Conservation (phyloP, 2,797 vertebrate species). For the Vultur gryphus region DNA sequence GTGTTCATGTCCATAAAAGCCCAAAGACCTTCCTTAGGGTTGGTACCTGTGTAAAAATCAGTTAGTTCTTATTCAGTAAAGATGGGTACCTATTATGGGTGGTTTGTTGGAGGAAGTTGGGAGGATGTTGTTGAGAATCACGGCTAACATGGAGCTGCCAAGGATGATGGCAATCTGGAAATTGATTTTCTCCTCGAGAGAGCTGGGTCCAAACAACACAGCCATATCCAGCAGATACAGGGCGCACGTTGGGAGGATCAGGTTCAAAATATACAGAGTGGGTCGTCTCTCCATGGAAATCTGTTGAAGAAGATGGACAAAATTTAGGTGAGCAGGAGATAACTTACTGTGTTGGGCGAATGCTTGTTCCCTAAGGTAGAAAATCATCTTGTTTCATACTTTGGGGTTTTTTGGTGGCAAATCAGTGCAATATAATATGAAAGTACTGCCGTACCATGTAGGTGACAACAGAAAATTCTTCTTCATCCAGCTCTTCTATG, state of each 20-base stretch:
- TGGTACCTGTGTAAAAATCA: not conserved
- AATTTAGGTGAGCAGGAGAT: not conserved
- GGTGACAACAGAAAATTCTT: not conserved
- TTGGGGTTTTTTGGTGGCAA: not conserved
- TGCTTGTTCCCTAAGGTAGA: not conserved
- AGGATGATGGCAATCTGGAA: constrained; percentile 85
- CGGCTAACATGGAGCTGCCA: constrained; percentile 79
- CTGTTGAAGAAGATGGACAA: constrained; percentile 42
- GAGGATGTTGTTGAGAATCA: constrained; percentile 84
- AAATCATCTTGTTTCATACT: not conserved
- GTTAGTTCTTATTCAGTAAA: not conserved
- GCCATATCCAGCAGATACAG: constrained; percentile 81
- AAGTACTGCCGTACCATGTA: not conserved
- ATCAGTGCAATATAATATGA: not conserved
- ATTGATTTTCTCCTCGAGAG: constrained; percentile 77
- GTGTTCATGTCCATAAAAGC: not conserved
- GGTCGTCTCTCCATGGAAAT: constrained; percentile 77
- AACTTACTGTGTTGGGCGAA: not conserved
- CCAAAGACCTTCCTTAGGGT: not conserved
- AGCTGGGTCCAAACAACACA: constrained; percentile 75
- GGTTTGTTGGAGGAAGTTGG: constrained; percentile 79
- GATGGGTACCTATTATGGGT: constrained; percentile 77
- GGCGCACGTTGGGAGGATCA: constrained; percentile 79
- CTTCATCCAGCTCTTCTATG: fast-evolving
- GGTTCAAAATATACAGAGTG: constrained; percentile 77